Evolutionary conservation across 2,797 vertebrate species (phyloP).

Genomic region (Melanitta fusca): DNA sequence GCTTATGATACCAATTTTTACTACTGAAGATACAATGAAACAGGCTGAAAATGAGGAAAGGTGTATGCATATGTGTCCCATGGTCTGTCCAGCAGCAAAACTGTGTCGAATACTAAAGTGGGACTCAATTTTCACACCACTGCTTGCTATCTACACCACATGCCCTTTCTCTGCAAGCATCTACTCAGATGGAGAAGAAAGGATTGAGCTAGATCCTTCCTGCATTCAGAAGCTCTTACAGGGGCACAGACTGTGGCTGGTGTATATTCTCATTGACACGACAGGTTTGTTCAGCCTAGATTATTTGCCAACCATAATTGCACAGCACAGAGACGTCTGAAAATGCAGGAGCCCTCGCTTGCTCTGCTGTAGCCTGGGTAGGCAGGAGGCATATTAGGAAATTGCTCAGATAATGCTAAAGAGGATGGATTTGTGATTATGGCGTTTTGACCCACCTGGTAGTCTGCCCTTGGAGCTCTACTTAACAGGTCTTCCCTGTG

Average conservation of each 20-base stretch:
- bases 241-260: accelerated
- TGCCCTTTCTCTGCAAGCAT: accelerated
- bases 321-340: neutral
- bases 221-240: neutral
- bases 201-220: neutral
- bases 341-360: accelerated
- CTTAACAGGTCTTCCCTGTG: conserved; percentile 61
- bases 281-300: neutral
- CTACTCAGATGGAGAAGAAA: neutral
- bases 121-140: accelerated
- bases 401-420: conserved; percentile 4
- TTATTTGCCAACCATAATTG: neutral
- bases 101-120: neutral
- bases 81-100: neutral
- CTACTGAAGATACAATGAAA: neutral
- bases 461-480: conserved; percentile 64
- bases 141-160: accelerated
- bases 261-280: neutral
- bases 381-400: conserved; percentile 6
- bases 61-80: accelerated
- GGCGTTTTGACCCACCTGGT: conserved; percentile 43
- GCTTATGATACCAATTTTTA: neutral
- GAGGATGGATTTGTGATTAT: conserved; percentile 67
- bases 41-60: neutral
- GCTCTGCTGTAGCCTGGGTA: neutral